phyloP scores from a whole-genome alignment of 2,797 vertebrate species.

The Gymnoscopelus braueri region DNA sequence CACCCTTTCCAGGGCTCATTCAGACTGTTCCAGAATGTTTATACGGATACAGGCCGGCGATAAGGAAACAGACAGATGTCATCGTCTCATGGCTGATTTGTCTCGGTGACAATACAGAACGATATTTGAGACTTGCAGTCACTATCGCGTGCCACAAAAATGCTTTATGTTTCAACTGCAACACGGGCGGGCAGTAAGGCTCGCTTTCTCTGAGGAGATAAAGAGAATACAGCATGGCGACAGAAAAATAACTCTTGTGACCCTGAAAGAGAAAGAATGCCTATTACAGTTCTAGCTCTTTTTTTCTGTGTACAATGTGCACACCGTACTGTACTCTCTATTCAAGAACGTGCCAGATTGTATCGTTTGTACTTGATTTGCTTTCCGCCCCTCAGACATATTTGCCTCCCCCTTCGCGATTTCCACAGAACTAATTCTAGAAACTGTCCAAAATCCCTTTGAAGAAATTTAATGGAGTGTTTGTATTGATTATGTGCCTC shows the following conservation, averaged over 20 bases:
- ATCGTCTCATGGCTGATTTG: slow-evolving; percentile 69
- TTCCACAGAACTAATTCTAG: slow-evolving; percentile 62
- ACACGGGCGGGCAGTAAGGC: slow-evolving; percentile 42
- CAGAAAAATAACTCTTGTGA: slow-evolving; percentile 63
- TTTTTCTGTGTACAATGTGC: not conserved
- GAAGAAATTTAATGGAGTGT: slow-evolving; percentile 74
- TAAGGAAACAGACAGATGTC: slow-evolving; percentile 73
- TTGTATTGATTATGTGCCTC: slow-evolving; percentile 73
- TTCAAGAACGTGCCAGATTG: slow-evolving; percentile 68
- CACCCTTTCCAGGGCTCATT: slow-evolving; percentile 55
- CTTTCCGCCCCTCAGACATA: slow-evolving; percentile 64
- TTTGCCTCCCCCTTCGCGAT: slow-evolving; percentile 64
- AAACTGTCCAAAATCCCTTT: slow-evolving; percentile 68
- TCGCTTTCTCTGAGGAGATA: slow-evolving; percentile 60
- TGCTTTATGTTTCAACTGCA: slow-evolving; percentile 61
- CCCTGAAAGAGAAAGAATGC: slow-evolving; percentile 53
- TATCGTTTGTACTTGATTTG: slow-evolving; percentile 66
- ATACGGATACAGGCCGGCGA: slow-evolving; percentile 60
- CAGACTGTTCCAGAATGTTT: slow-evolving; percentile 63
- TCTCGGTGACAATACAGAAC: slow-evolving; percentile 68
- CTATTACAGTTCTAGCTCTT: not conserved
- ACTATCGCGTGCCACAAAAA: slow-evolving; percentile 49
- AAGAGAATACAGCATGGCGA: slow-evolving; percentile 44
- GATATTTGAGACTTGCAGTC: slow-evolving; percentile 65
- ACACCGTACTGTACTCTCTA: slow-evolving; percentile 48